Conservation (phyloP, 2,797 vertebrate species). For the Sebastes itinus region DNA sequence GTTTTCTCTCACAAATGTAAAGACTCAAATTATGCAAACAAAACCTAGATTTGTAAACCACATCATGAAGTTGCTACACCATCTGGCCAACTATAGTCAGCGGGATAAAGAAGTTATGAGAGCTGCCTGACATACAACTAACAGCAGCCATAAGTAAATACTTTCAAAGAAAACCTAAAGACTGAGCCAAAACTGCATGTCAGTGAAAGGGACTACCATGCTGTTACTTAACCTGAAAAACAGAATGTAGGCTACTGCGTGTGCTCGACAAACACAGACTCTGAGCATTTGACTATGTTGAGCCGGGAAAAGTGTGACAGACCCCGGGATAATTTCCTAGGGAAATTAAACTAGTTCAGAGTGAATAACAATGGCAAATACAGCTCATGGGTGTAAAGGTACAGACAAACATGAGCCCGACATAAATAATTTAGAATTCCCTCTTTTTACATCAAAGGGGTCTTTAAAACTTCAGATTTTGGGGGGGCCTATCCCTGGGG, state of each 20-base stretch:
- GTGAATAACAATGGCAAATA: background rate
- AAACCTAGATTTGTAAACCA: background rate
- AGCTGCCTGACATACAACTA: slow-evolving; percentile 4
- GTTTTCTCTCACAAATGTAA: background rate
- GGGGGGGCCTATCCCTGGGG: too few species aligned
- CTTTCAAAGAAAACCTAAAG: background rate
- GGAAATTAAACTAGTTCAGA: background rate
- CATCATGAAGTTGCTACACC: background rate
- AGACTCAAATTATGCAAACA: slow-evolving; percentile 1
- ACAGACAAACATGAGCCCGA: background rate
- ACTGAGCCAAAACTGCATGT: background rate
- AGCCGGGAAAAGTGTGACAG: background rate
- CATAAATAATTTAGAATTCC: background rate
- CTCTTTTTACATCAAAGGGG: too few species aligned
- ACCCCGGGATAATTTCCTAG: background rate
- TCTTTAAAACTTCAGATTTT: too few species aligned
- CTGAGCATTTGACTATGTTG: background rate
- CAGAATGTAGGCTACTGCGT: background rate
- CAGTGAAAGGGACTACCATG: background rate
- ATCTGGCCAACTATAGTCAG: slow-evolving; percentile 2
- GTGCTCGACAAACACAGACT: background rate
- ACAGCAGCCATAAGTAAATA: background rate
- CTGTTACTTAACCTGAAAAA: background rate
- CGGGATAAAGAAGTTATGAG: background rate
- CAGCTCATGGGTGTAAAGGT: background rate